These are phyloP conservation scores for Dendrolimus punctatus DNA, from an alignment of 1,140 invertebrate species.

Conservation along the genomic window DNA sequence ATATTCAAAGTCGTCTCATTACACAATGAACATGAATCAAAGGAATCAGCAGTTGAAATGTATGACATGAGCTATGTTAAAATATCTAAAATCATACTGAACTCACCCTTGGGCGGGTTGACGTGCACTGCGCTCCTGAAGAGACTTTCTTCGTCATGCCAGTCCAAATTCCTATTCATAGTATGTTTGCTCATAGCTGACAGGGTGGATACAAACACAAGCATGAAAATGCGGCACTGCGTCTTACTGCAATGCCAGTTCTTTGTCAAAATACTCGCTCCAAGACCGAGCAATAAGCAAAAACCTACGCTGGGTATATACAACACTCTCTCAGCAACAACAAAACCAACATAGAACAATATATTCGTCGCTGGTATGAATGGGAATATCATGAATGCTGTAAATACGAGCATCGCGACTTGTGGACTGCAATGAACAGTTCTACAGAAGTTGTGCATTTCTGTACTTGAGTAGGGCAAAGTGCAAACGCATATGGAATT, in stretches of 20 bases:
- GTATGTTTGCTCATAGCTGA: constrained; percentile 85
- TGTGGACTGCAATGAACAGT: constrained; percentile 53
- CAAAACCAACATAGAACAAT: constrained; percentile 97
- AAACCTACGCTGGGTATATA: constrained; percentile 97
- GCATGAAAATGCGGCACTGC: constrained; percentile 60
- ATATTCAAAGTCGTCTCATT: too few species aligned
- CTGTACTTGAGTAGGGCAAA: constrained; percentile 36
- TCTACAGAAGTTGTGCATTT: constrained; percentile 31
- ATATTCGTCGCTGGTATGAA: constrained; percentile 95
- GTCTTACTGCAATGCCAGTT: constrained; percentile 67
- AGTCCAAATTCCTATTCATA: constrained; percentile 88
- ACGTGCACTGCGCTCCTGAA: constrained; percentile 92
- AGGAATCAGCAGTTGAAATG: too few species aligned
- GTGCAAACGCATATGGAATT: constrained; percentile 60
- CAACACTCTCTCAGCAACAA: constrained; percentile 95
- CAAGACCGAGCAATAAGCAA: constrained; percentile 89
- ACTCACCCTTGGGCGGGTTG: constrained; percentile 98
- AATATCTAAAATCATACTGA: constrained; percentile 1
- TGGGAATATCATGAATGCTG: constrained; percentile 88
- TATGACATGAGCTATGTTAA: too few species aligned
- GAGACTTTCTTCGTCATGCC: constrained; percentile 93
- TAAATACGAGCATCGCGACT: constrained; percentile 74
- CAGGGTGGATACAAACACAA: constrained; percentile 74
- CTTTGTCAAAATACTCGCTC: constrained; percentile 69
- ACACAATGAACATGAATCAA: too few species aligned